Base-by-base conservation (phyloP, 2,888 invertebrate species). In the Caprella mutica region DNA sequence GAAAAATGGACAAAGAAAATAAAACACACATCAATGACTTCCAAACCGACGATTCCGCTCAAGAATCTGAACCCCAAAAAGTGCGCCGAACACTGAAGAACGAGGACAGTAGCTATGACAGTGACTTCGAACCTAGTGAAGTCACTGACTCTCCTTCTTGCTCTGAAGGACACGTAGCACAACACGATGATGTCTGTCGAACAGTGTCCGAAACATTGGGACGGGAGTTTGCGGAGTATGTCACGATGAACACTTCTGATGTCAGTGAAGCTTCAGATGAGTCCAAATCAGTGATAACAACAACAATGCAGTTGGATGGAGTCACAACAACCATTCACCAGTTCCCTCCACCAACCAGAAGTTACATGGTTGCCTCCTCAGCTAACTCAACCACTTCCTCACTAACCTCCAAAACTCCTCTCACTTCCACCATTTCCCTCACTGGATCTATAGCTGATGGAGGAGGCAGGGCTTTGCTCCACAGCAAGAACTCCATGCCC, bases 91-190 rank as follows among this genome's bases (percentile, higher is more conserved):
- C 68, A 43, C 65, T 71, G 52, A 71, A 72, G 52, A 71, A 71
- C 17, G 87, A 86, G 70, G 88, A 88, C 74, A 87, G 86, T 56
- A 86, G 86, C 70, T 88, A 89, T 74, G 88, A 88, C 75, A 87
- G 86, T 21, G 86, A 88, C 72, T 69, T 68, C 52, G 72, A 72
- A 59, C 68, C 68, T 26, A 68, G 68, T 3, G 84, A 80, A 78
- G 48, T 48, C 12, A 19, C 30, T 17, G 48, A 30, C 9, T 30
- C 48, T 6, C 70, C 58, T 72, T 72, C 38, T 67, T 70, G 40
- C 66, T 69, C 52, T 48, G 66, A 68, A 39, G 68, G 65, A 52
- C 56, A 59, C 27, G 54, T 54, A 17, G 44, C 56, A 26, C 46
- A 76, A 30, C 87, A 87, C 73, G 80, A 84, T 66, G 83, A 86